Evolutionary conservation across 2,888 invertebrate species (phyloP).

Genomic region (Mermis nigrescens): DNA sequence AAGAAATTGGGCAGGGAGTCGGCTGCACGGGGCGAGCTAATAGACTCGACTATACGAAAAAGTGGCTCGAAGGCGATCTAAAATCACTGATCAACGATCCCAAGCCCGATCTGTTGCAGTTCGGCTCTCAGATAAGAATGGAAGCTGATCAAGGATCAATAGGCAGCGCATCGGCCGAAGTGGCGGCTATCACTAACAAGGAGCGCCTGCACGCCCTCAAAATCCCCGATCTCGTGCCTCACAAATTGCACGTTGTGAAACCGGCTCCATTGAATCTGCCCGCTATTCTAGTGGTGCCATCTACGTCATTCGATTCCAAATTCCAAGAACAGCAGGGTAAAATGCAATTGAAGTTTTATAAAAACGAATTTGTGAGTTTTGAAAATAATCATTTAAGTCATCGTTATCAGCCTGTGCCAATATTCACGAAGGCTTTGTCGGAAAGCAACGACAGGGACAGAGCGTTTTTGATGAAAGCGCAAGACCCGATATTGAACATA

Average conservation of each 20-base stretch:
- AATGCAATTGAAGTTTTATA: neutral
- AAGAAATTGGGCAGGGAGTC: too few relatives aligned
- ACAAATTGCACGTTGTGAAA: neutral
- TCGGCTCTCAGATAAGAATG: neutral
- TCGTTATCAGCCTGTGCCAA: neutral
- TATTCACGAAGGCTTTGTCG: too few relatives aligned
- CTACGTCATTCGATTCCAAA: too few relatives aligned
- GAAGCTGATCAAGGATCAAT: conserved; percentile 9
- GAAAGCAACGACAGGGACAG: too few relatives aligned
- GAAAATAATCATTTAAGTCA: too few relatives aligned
- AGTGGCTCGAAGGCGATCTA: conserved; percentile 11
- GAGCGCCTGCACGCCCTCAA: neutral
- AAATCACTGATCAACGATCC: neutral
- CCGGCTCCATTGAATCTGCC: neutral
- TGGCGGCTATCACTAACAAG: conserved; percentile 8
- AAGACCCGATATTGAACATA: neutral
- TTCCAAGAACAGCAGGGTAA: neutral
- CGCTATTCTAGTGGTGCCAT: too few relatives aligned
- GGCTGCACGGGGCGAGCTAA: neutral
- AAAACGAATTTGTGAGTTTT: too few relatives aligned
- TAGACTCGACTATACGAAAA: conserved; percentile 7
- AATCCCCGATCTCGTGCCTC: conserved; percentile 4
- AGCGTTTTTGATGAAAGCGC: too few relatives aligned
- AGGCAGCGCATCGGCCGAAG: conserved; percentile 12
- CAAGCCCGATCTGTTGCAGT: conserved; percentile 7